Evolutionary conservation across 2,888 invertebrate genomes (phyloP), one percentile per base, ranked within the genome.

Genomic region (Ecdyonurus torrentis): DNA sequence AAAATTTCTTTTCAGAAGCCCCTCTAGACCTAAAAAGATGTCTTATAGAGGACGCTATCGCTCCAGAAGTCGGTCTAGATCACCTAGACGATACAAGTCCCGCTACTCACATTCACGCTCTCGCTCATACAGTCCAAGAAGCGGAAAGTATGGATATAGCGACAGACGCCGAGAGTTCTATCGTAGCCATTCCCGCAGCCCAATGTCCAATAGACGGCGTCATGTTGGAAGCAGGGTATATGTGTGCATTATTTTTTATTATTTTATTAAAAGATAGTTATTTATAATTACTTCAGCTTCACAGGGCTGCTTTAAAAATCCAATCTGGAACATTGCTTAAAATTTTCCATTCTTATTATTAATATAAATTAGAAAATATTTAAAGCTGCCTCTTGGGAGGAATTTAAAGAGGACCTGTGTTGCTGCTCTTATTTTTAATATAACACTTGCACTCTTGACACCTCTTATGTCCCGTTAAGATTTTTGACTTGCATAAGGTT

Each of bases 131-230:
- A 77, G 83, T 60, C 80, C 79, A 64, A 75, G 78, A 66, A 79
- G 79, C 50, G 66, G 67, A 23, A 66, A 68, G 60, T 65, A 66
- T 64, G 66, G 68, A 2, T 69, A 69, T 63, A 66, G 67, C 53
- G 67, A 68, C 62, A 60, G 70, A 7, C 64, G 70, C 64, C 80
- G 82, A 62, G 82, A 83, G 69, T 79, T 81, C 68, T 81, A 83
- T 70, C 79, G 83, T 59, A 79, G 81, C 63, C 83, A 83, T 75
- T 85, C 87, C 65, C 83, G 86, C 72, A 89, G 89, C 72, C 90
- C 91, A 23, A 87, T 89, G 87, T 89, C 91, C 50, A 85, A 84
- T 67, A 81, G 91, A 65, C 80, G 87, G 69, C 79, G 91, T 58
- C 90, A 91, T 74, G 77, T 81, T 66, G 88, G 89, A 66, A 89